A percentile compares a stretch with the other conserved stretches of the same genome.
These are phyloP conservation scores for Diaprepes abbreviatus DNA, from an alignment of 2,888 invertebrate species.

Conservation along the genomic window DNA sequence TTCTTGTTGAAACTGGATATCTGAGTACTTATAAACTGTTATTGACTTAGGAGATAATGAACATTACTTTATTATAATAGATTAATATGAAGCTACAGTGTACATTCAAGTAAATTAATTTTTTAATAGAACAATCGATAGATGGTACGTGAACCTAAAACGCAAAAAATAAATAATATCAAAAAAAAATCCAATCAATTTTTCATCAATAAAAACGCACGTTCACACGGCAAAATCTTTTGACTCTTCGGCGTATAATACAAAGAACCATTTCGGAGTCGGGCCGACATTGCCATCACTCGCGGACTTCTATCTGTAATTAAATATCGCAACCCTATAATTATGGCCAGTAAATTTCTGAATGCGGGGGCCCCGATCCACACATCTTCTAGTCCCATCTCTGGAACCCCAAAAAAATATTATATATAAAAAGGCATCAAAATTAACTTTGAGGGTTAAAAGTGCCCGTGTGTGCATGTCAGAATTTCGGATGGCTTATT, in stretches of 20 bases:
- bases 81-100: no score
- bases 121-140: no score
- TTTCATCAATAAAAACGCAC: constrained; percentile 41
- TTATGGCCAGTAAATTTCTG: constrained; percentile 88
- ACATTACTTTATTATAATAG: no score
- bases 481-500: constrained; percentile 12
- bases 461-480: constrained; percentile 12
- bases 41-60: no score
- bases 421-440: constrained; percentile 39
- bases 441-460: constrained; percentile 32
- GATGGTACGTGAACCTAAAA: no score
- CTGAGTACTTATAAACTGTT: no score
- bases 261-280: constrained; percentile 43
- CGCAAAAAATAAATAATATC: no score
- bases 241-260: constrained; percentile 36
- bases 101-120: no score
- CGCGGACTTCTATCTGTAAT: constrained; percentile 73
- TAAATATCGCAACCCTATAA: constrained; percentile 87
- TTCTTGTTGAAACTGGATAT: no score
- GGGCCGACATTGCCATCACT: constrained; percentile 41
- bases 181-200: constrained; percentile 44
- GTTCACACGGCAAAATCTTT: constrained; percentile 46
- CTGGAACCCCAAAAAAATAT: constrained; percentile 47
- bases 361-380: constrained; percentile 72
- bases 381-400: constrained; percentile 64